A percentile compares a stretch with the other conserved stretches of the same genome.
phyloP scores from a whole-genome alignment of 2,797 vertebrate genomes.

The Enteromius unitaeniatus region DNA sequence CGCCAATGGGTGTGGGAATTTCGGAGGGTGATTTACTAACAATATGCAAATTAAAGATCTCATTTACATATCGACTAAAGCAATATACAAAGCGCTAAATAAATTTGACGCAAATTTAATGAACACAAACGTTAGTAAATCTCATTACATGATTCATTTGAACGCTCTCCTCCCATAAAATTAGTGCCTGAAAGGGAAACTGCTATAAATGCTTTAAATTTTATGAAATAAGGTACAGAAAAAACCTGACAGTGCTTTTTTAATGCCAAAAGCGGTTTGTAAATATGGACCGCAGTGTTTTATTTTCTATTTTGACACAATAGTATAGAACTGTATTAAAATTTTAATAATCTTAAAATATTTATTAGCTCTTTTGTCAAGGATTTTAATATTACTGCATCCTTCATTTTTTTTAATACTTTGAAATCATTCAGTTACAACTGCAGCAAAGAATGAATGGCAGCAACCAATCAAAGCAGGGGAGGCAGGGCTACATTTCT shows the following conservation, averaged over 20 bases:
- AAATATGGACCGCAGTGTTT: not conserved
- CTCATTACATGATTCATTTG: too few relatives aligned
- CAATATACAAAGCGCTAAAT: too few relatives aligned
- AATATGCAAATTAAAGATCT: not conserved
- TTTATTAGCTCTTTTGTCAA: not conserved
- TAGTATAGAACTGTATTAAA: not conserved
- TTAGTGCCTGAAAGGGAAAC: not conserved
- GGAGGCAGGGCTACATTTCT: slow-evolving; percentile 24
- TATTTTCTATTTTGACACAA: not conserved
- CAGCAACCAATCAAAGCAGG: slow-evolving; percentile 26
- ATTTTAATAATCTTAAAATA: not conserved
- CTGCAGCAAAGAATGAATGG: not conserved
- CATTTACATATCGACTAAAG: not conserved
- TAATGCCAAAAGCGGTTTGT: not conserved
- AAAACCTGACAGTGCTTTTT: not conserved
- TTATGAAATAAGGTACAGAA: not conserved
- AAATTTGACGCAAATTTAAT: too few relatives aligned
- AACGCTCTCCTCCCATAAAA: not conserved
- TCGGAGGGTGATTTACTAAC: not conserved
- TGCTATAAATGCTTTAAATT: not conserved
- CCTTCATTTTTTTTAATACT: not conserved
- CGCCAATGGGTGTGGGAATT: not conserved
- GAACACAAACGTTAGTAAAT: too few relatives aligned
- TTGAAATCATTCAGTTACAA: not conserved
- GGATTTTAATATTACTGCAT: not conserved